Base-by-base conservation (phyloP, 2,888 invertebrate genomes). In the Augochlorella aurata region DNA sequence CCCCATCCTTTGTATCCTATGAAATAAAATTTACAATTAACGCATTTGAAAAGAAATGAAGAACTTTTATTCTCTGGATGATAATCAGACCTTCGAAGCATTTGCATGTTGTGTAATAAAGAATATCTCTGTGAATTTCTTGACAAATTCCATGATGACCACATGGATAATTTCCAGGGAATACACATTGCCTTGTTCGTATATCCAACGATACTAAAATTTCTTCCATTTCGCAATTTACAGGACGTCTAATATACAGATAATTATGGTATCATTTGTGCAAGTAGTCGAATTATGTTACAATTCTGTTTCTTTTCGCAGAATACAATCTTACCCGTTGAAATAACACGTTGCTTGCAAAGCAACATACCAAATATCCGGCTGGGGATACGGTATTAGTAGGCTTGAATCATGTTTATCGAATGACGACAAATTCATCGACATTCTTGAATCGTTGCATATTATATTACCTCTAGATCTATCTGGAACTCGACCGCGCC, bases 1-100 rank as follows among this genome's bases (percentile, higher is more conserved):
- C 94, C 94, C 94, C 95, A 95, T 21, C 95, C 95, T 89, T 94
- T 93, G 91, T 95, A 95, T 63, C 95, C 95, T 95, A 72, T 76
- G 16, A 18, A 70, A 69, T 44, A 49, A 47, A 61, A 77, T 47
- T n/a, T n/a, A 70, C 66, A 73, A 45, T 66, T 69, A 14, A 9
- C 10, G 29, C 24, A n/a, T 10, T 24, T 8, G 8, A 24, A 65
- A 5, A 72, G 49, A 5, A 58, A 52, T 65, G n/a, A 38, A n/a
- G 54, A 70, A 45, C 24, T 45, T 49, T 38, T 50, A 14, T 63
- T 14, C n/a, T 65, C 8, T 70, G 66, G 21, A 77, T 54, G 63
- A 70, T 24, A 54, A 18, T 63, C 58, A 84, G 88, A 94, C 94
- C 94, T 88, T 93, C 93, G 69, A 93, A 92, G 86, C 94, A 94